Percentiles rank a stretch among this genome's conserved stretches.
These are phyloP conservation scores for Aethes cnicana DNA, from an alignment of 2,888 invertebrate species.

Conservation along the genomic window DNA sequence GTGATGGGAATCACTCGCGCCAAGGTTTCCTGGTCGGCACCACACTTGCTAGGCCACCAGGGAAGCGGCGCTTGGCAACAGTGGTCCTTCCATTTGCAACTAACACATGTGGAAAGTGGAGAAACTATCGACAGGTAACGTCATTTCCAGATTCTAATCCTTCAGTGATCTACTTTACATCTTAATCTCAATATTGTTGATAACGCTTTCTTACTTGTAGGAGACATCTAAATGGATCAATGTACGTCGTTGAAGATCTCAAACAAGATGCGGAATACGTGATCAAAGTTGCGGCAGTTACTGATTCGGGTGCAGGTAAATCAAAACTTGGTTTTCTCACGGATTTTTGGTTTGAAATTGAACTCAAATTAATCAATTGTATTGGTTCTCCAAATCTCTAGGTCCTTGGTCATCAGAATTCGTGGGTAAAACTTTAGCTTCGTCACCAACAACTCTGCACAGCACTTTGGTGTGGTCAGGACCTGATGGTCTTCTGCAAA, in stretches of 20 bases:
- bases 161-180: no score
- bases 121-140: slow-evolving; percentile 64
- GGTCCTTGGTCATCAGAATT: slow-evolving; percentile 92
- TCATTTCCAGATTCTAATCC: no score
- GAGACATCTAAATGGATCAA: slow-evolving; percentile 81
- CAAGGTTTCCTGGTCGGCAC: slow-evolving; percentile 91
- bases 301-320: slow-evolving; percentile 84
- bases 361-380: no score
- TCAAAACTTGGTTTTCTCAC: neutral
- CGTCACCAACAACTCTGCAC: slow-evolving; percentile 78
- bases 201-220: slow-evolving; percentile 45
- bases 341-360: slow-evolving; percentile 28
- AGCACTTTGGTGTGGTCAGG: slow-evolving; percentile 89
- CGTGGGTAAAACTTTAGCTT: slow-evolving; percentile 85
- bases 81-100: slow-evolving; percentile 90
- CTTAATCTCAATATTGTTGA: no score
- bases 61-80: slow-evolving; percentile 86
- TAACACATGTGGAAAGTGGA: slow-evolving; percentile 77
- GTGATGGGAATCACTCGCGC: slow-evolving; percentile 89
- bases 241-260: slow-evolving; percentile 86
- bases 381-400: no score
- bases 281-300: slow-evolving; percentile 90
- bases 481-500: slow-evolving; percentile 88
- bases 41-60: slow-evolving; percentile 88
- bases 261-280: slow-evolving; percentile 89